Evolutionary conservation across 2,113 vertebrate species (phyloP), one percentile per base, ranked within the genome.

Genomic region (Ctenodactylus gundi): DNA sequence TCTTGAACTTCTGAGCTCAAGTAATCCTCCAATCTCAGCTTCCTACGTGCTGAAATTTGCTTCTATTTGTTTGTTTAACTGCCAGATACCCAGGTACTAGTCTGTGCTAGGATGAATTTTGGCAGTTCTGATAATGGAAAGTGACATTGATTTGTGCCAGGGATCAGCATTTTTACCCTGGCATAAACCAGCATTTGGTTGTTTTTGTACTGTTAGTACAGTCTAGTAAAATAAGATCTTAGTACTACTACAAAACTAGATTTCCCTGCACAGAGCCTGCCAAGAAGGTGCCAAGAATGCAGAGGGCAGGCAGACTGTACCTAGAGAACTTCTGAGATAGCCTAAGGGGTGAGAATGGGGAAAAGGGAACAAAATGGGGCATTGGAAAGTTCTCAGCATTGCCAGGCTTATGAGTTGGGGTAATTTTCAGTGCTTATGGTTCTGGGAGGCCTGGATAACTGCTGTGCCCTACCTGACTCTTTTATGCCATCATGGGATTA

Each of bases 351-450:
- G 7, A 9, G 31, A 25, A 20, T 44, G 72, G n/a, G 60, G n/a
- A 7, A n/a, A 72, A 39, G 29, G n/a, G 57, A 39, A 34, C 11
- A 62, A 31, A 39, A 21, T 0, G 27, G 17, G 36, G 20, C 2
- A 11, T 10, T 27, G 14, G 4, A 34, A 65, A 77, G 58, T 18
- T 34, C 39, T 6, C 0, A 1, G 64, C 20, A 0, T 65, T 8
- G 3, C 8, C 25, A 64, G 10, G 31, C 51, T 0, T 0, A 0
- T 6, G 10, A 41, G 17, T 1, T 0, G 21, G 4, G 31, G 18
- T 51, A 73, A 27, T 51, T 36, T 20, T 49, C 36, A 1, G 11
- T 1, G 1, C 49, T 41, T 6, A 2, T 25, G 86, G 0, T 39
- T 21, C 72, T 70, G 4, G 11, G 29, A 58, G 31, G 55, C 46